Evolutionary conservation across 2,797 vertebrate species (phyloP).

Genomic region (Sebastes dallii): DNA sequence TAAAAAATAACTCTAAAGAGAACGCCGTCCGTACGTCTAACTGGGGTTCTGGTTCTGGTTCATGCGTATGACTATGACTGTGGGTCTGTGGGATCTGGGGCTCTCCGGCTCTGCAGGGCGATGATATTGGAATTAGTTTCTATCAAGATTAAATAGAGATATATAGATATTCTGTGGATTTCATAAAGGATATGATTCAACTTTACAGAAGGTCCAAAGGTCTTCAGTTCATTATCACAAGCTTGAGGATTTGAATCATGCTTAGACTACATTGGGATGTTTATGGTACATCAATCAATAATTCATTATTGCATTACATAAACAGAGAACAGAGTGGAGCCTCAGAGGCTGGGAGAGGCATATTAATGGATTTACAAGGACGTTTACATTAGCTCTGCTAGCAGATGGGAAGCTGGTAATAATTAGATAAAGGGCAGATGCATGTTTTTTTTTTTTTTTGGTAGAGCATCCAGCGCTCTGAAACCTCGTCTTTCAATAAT

Average conservation of each 20-base stretch:
- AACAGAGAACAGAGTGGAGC: constrained; percentile 36
- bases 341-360: constrained; percentile 27
- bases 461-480: constrained; percentile 19
- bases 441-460: neutral
- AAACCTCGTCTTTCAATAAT: constrained; percentile 61
- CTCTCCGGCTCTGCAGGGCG: too few relatives aligned
- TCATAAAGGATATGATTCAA: neutral
- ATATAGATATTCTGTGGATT: neutral
- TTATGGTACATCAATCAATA: constrained; percentile 61
- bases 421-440: constrained; percentile 39
- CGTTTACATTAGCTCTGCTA: constrained; percentile 44
- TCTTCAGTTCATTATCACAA: constrained; percentile 3
- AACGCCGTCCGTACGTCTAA: too few relatives aligned
- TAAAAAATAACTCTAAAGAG: too few relatives aligned
- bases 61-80: too few relatives aligned
- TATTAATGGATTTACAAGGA: constrained; percentile 61
- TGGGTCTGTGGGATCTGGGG: too few relatives aligned
- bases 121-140: neutral
- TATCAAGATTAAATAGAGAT: neutral
- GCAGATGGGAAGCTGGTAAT: constrained; percentile 58
- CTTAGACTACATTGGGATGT: constrained; percentile 39
- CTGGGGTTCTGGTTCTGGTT: too few relatives aligned
- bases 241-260: constrained; percentile 9
- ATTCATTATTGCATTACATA: constrained; percentile 65
- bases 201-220: neutral